Base-by-base conservation (phyloP, 2,888 invertebrate species). In the Ormyrus labotus region DNA sequence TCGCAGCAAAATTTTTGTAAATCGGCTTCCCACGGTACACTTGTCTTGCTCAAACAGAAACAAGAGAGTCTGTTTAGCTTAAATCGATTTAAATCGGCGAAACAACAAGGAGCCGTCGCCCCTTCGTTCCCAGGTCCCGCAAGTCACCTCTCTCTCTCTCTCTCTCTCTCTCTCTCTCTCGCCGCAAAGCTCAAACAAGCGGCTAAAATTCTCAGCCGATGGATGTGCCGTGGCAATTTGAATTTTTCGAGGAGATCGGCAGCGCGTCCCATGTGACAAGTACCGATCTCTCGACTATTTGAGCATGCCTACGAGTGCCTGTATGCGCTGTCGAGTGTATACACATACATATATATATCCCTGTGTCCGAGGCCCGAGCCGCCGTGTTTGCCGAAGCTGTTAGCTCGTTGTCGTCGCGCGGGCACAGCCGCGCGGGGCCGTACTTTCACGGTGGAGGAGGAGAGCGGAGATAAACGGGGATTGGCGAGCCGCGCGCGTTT, bases 381-480 rank as follows among this genome's bases (percentile, higher is more conserved):
- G 75, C 60, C 58, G 53, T 78, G 80, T 82, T 82, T 82, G 80
- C 73, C 45, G 9, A 77, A 82, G 60, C 73, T 82, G 77, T 82
- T 82, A 82, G 82, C 78, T 72, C 79, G 57, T 64, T 60, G 81
- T 70, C 75, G 61, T 48, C 34, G 45, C 55, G 34, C 63, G 61
- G 48, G 34, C 34, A 34, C 48, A 11, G 53, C 9, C 9, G 55
- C 47, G 65, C 64, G 45, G 34, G 34, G 3, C 8, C 48, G 34
- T 51, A 51, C 71, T 72, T 80, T 76, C 60, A 63, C 76, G 34
- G 61, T 65, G 85, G 79, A 78, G 81, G 86, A 86, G 87, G 53
- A 47, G 48, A 47, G 48, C 53, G 8, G 65, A 47, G 2, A 4
- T 34, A 34, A 34, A 34, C 34, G 34, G 34, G 34, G 34, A 34